Percentiles rank a stretch among this genome's conserved stretches.
Evolutionary conservation across 2,888 invertebrate species (phyloP).

Genomic region (Crossocerus cetratus): DNA sequence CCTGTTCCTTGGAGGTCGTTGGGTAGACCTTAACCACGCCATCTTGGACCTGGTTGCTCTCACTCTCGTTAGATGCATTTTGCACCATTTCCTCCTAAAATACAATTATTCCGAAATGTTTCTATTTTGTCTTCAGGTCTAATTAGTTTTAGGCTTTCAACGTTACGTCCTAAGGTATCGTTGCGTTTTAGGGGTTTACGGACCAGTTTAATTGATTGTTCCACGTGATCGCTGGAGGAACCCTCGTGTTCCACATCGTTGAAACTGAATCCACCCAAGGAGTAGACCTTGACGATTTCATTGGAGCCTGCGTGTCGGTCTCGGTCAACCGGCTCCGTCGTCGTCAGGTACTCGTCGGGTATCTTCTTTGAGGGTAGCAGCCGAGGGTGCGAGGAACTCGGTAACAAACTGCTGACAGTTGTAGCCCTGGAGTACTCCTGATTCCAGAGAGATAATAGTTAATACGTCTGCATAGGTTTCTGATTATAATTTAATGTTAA

Average conservation of each 20-base stretch:
- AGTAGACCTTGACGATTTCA: constrained; percentile 43
- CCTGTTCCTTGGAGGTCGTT: constrained; percentile 81
- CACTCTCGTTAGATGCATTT: too few relatives aligned
- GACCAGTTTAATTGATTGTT: constrained; percentile 49
- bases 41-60: too few relatives aligned
- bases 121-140: too few relatives aligned
- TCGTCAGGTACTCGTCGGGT: constrained; percentile 86
- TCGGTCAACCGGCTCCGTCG: constrained; percentile 67
- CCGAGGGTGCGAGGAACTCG: constrained; percentile 69
- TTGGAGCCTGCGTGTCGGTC: constrained; percentile 31
- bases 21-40: too few relatives aligned
- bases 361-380: constrained; percentile 86
- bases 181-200: background rate
- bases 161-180: too few relatives aligned
- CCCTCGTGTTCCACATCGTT: constrained; percentile 65
- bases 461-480: too few relatives aligned
- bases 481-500: too few relatives aligned
- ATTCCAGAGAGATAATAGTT: background rate
- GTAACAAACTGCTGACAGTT: constrained; percentile 61
- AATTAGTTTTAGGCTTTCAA: too few relatives aligned
- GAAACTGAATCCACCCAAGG: constrained; percentile 64
- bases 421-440: constrained; percentile 72
- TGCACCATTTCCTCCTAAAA: too few relatives aligned
- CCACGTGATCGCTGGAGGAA: constrained; percentile 57
- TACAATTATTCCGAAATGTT: too few relatives aligned